Base-by-base conservation (phyloP, 1,140 invertebrate species). In the Caenorhabditis brenneri region DNA sequence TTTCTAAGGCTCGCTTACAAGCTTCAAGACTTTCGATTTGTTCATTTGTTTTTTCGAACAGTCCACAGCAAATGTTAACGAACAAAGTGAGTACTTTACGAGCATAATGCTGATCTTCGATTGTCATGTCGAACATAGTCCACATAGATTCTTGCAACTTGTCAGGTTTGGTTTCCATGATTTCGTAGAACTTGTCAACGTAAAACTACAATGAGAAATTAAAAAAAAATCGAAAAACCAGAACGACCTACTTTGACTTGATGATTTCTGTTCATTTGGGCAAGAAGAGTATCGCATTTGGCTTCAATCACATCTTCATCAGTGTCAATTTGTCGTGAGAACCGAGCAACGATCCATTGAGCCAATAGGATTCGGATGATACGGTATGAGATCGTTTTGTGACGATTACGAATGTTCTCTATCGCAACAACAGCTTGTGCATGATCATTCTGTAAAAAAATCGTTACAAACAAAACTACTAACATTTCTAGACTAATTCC, bases 131-230 rank as follows among this genome's bases (percentile, higher is more conserved):
- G 27, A 74, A 74, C 65, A 46, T 42, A 22, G 27, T 74, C 65
- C 65, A 74, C 65, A 74, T 74, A 0, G 65, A 74, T 24, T 74
- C 65, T 74, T 74, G 65, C 10, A 74, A n/a, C 24, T 74, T 74
- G 12, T 74, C 65, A 10, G 65, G 65, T 15, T 74, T 74, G 15
- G 65, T 42, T 46, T 74, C 65, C 36, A 74, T 42, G 12, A 74
- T 46, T 19, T 74, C n/a, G 65, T 74, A 74, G 29, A 74, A 74
- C n/a, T 74, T n/a, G n/a, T 74, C 65, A n/a, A 74, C 65, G n/a
- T 24, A 74, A 15, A 24, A 42, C 65, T 74, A 29, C 10, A 65
- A 36, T 36, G n/a, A 33, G 27, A 55, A 22, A 12, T 9, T 27
- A 27, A 36, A 0, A n/a, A 24, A 36, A 16, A 3, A n/a, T n/a